Evolutionary conservation across 2,888 invertebrate genomes (phyloP).

Genomic region (Synergus itoensis): DNA sequence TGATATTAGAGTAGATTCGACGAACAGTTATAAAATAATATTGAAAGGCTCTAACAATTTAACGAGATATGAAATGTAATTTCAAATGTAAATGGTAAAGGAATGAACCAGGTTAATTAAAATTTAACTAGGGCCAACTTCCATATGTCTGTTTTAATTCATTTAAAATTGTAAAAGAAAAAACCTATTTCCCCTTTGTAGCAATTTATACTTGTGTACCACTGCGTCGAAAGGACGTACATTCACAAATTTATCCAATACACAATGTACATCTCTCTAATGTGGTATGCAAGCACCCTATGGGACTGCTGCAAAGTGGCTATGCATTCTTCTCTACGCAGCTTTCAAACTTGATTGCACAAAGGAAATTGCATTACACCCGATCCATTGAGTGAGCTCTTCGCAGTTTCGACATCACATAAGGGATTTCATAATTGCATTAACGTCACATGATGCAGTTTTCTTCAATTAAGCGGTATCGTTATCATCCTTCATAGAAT

Average conservation of each 20-base stretch:
- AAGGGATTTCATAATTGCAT: constrained; percentile 27
- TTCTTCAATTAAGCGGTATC: constrained; percentile 21
- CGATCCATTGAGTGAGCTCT: constrained; percentile 31
- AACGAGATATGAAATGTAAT: no score
- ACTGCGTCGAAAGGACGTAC: not conserved
- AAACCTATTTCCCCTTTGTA: not conserved
- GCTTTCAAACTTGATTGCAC: constrained; percentile 36
- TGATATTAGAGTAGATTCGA: no score
- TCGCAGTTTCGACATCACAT: constrained; percentile 21
- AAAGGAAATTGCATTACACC: constrained; percentile 40
- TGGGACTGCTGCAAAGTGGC: constrained; percentile 4
- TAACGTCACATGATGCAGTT: constrained; percentile 17
- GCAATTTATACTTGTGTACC: not conserved
- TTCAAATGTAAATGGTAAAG: no score
- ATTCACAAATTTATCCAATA: not conserved
- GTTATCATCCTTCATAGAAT: not conserved
- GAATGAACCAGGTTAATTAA: no score
- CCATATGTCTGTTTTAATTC: not conserved
- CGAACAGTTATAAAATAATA: no score
- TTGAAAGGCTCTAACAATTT: no score
- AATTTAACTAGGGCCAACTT: no score
- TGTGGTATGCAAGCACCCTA: not conserved
- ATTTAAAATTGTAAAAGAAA: not conserved
- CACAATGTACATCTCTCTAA: not conserved
- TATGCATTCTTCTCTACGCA: constrained; percentile 35